Conservation (phyloP, 1,140 invertebrate genomes). For the Papilio dardanus region DNA sequence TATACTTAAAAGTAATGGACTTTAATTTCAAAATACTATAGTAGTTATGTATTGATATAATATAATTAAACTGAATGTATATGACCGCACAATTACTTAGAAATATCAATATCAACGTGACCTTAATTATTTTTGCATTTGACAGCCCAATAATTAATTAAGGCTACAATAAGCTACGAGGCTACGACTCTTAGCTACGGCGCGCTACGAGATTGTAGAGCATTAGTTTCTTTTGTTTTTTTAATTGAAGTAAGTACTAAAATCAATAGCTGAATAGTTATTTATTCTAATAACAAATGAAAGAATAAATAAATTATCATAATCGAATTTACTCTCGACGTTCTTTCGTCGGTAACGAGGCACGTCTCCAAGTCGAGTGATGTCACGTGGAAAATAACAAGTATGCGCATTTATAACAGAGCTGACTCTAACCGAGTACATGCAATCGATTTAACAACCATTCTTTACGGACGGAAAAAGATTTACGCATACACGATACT, state of each 20-base stretch:
- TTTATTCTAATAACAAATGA: background rate
- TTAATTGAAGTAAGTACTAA: background rate
- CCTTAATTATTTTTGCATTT: background rate
- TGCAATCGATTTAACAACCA: conserved; percentile 5
- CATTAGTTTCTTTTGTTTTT: background rate
- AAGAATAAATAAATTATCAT: background rate
- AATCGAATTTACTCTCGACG: background rate
- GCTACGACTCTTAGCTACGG: background rate
- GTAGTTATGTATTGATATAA: too few species aligned
- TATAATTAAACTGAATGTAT: too few species aligned
- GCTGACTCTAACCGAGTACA: background rate
- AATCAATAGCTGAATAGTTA: background rate
- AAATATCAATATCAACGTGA: background rate
- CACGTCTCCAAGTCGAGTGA: background rate
- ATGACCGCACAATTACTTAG: too few species aligned
- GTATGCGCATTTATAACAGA: conserved; percentile 5
- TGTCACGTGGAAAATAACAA: background rate
- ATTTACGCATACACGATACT: background rate
- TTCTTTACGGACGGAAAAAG: background rate
- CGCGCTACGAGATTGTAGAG: background rate
- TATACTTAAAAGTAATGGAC: too few species aligned
- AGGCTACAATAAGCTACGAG: background rate
- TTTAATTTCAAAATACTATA: too few species aligned
- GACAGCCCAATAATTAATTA: background rate
- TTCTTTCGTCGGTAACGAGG: background rate